Percentiles rank a stretch among this genome's conserved stretches.
phyloP scores from a whole-genome alignment of 2,797 vertebrate genomes.

The Sebastes steindachneri region DNA sequence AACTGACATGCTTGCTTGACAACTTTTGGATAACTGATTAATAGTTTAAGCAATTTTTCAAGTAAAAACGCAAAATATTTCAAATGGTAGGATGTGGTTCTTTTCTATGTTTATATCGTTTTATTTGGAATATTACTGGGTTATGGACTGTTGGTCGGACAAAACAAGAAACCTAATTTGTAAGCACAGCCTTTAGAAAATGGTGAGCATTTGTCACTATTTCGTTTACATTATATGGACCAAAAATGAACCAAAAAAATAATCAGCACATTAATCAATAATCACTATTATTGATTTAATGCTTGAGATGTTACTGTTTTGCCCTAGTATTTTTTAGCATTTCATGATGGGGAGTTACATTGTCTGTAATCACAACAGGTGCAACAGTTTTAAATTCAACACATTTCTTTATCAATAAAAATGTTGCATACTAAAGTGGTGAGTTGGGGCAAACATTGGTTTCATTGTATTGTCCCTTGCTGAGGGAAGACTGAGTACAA shows the following conservation, averaged over 20 bases:
- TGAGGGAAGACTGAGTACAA: constrained; percentile 12
- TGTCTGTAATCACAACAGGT: constrained; percentile 31
- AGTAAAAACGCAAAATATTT: not conserved
- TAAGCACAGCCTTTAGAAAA: not conserved
- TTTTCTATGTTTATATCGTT: not conserved
- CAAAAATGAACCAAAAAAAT: not conserved
- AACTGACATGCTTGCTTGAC: not conserved
- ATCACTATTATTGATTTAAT: not conserved
- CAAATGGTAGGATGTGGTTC: not conserved
- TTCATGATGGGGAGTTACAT: not conserved
- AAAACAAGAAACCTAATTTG: not conserved
- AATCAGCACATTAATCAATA: not conserved
- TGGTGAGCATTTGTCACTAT: not conserved
- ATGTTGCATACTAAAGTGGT: constrained; percentile 12
- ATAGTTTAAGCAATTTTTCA: not conserved
- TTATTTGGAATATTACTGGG: not conserved
- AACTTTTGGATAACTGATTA: not conserved
- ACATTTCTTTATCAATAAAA: constrained; percentile 17
- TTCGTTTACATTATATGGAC: not conserved
- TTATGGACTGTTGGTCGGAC: not conserved
- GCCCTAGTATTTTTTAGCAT: not conserved
- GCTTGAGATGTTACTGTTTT: not conserved
- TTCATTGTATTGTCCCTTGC: constrained; percentile 21
- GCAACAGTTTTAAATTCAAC: constrained; percentile 10
- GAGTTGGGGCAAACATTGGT: not conserved